Percentiles rank a stretch among this genome's conserved stretches.
Conservation (phyloP, 2,797 vertebrate species). For the Microctenopoma lineatum region DNA sequence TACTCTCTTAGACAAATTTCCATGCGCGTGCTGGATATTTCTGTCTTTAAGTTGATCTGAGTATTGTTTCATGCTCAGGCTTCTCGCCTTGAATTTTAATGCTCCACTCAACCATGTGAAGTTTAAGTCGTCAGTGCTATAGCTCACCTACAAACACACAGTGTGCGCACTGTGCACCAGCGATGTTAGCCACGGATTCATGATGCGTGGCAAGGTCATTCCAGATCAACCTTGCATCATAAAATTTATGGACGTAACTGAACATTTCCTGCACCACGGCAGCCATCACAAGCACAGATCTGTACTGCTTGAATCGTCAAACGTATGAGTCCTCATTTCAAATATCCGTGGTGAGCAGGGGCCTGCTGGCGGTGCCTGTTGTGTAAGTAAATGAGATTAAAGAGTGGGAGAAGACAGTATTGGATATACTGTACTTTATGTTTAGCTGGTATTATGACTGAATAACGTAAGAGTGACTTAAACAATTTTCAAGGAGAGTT, state of each 20-base stretch:
- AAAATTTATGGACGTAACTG: conserved; percentile 18
- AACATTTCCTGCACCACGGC: conserved; percentile 19
- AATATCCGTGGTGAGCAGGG: conserved; percentile 38
- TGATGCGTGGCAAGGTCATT: conserved; percentile 45
- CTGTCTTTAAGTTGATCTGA: conserved; percentile 59
- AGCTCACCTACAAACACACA: conserved; percentile 42
- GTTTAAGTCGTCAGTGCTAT: conserved; percentile 48
- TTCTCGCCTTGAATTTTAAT: conserved; percentile 49
- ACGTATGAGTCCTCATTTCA: conserved; percentile 50
- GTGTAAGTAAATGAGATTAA: conserved; percentile 48
- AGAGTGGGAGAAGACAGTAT: conserved; percentile 42
- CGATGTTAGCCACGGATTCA: conserved; percentile 24
- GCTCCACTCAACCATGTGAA: conserved; percentile 42
- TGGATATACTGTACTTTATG: conserved; percentile 19
- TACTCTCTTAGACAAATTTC: conserved; percentile 15
- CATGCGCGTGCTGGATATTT: conserved; percentile 27
- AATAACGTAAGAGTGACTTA: conserved; percentile 10
- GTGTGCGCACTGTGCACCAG: conserved; percentile 40
- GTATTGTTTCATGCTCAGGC: conserved; percentile 35
- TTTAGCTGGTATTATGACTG: conserved; percentile 31
- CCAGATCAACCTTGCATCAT: conserved; percentile 27
- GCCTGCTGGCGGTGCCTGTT: conserved; percentile 42
- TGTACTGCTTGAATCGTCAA: conserved; percentile 47
- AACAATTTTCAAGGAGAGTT: conserved; percentile 40
- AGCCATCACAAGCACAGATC: conserved; percentile 24